Conservation (phyloP, 2,888 invertebrate genomes). For the Spodoptera picta region DNA sequence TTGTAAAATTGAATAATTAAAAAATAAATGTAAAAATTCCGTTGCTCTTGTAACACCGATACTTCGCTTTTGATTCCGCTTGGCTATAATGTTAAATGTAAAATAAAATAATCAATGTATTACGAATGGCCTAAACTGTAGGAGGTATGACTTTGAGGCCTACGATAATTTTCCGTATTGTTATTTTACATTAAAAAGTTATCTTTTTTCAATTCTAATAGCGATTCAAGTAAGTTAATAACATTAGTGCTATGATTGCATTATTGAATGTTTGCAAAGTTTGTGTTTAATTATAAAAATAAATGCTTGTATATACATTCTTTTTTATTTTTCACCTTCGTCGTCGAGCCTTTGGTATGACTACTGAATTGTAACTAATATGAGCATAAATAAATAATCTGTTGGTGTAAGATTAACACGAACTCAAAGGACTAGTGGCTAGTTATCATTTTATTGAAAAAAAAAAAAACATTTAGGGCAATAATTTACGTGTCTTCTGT, state of each 20-base stretch:
- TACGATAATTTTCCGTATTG: conserved; percentile 65
- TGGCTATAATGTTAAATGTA: conserved; percentile 65
- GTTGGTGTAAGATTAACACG: no score
- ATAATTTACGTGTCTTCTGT: no score
- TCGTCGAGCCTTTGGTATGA: no score
- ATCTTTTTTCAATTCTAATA: conserved; percentile 80
- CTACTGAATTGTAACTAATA: no score
- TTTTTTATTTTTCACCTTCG: conserved; percentile 37
- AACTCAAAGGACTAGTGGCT: no score
- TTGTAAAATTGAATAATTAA: conserved; percentile 39
- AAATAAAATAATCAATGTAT: conserved; percentile 58
- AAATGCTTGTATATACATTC: conserved; percentile 86
- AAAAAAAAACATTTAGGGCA: no score
- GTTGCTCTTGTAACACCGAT: conserved; percentile 57
- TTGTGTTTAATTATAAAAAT: conserved; percentile 87
- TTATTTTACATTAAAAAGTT: conserved; percentile 63
- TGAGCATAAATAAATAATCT: no score
- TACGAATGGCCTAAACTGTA: conserved; percentile 54
- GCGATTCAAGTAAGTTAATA: conserved; percentile 81
- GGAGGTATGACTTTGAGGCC: conserved; percentile 60
- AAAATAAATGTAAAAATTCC: conserved; percentile 30
- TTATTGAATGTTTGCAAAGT: conserved; percentile 87
- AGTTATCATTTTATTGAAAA: no score
- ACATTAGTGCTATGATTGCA: conserved; percentile 86
- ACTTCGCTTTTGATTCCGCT: conserved; percentile 67